These are phyloP conservation scores for Oxyura jamaicensis DNA, from an alignment of 2,113 vertebrate species.

Conservation along the genomic window DNA sequence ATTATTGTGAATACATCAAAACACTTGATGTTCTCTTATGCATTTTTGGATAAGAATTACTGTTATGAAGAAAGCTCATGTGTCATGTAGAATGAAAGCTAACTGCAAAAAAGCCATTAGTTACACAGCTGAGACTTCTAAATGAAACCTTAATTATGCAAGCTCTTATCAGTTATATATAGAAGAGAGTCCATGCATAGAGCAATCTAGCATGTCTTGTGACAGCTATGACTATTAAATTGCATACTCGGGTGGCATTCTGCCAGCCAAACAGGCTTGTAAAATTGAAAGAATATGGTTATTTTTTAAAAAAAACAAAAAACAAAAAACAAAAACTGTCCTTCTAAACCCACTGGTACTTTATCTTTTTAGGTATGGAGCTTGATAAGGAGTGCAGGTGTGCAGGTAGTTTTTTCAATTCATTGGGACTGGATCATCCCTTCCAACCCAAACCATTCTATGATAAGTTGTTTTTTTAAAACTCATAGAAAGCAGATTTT, in stretches of 20 bases:
- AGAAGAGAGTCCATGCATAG: conserved; percentile 32
- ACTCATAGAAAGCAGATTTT: not conserved
- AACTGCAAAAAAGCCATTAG: not conserved
- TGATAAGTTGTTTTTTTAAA: not conserved
- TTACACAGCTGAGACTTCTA: not conserved
- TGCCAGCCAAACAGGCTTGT: not conserved
- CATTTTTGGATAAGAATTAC: not conserved
- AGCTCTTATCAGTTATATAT: conserved; percentile 60
- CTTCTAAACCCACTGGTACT: not conserved
- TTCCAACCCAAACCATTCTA: too few relatives aligned
- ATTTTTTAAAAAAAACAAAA: conserved; percentile 12
- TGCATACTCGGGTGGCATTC: conserved; percentile 28
- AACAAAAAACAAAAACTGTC: not conserved
- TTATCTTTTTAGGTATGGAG: not conserved
- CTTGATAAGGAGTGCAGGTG: not conserved
- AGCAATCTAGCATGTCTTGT: conserved; percentile 42
- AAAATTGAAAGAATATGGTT: conserved; percentile 8
- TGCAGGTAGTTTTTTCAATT: too few relatives aligned
- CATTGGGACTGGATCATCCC: too few relatives aligned
- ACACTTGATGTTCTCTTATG: not conserved
- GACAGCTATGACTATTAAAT: conserved; percentile 50
- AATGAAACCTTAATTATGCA: conserved; percentile 58
- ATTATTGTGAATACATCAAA: not conserved
- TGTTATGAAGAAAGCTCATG: not conserved
- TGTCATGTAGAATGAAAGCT: not conserved